phyloP scores from a whole-genome alignment of 2,888 invertebrate genomes.

The Ormia ochracea region DNA sequence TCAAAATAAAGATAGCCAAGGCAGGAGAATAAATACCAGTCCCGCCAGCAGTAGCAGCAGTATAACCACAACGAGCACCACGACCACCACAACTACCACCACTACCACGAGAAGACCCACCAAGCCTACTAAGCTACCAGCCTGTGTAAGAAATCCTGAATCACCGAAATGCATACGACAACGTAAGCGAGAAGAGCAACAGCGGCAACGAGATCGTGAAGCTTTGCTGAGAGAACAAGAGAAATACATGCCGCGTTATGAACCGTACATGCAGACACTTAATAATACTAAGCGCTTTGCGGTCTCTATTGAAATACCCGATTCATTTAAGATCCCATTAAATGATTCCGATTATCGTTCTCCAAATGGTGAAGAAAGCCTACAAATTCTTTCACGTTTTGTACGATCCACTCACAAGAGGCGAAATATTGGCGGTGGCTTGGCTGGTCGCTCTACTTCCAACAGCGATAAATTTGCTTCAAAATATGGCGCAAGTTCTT shows the following conservation, averaged over 20 bases:
- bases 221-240: slow-evolving; percentile 72
- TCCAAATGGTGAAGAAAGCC: slow-evolving; percentile 56
- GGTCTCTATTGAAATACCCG: slow-evolving; percentile 74
- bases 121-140: slow-evolving; percentile 72
- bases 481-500: slow-evolving; percentile 67
- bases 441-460: slow-evolving; percentile 59
- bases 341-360: slow-evolving; percentile 61
- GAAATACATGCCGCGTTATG: slow-evolving; percentile 70
- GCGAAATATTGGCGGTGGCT: slow-evolving; percentile 68
- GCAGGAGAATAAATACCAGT: slow-evolving; percentile 49
- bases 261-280: slow-evolving; percentile 73
- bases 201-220: slow-evolving; percentile 73
- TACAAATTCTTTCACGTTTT: slow-evolving; percentile 69
- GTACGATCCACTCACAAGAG: slow-evolving; percentile 72
- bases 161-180: slow-evolving; percentile 74
- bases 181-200: slow-evolving; percentile 73
- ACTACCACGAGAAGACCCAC: slow-evolving; percentile 65
- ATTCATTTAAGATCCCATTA: slow-evolving; percentile 70
- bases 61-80: slow-evolving; percentile 44
- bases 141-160: slow-evolving; percentile 73
- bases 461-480: slow-evolving; percentile 64
- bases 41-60: slow-evolving; percentile 52
- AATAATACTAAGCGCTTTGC: slow-evolving; percentile 74
- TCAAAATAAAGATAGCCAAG: slow-evolving; percentile 66
- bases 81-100: slow-evolving; percentile 58